Base-by-base conservation (phyloP, 2,113 vertebrate genomes). In the Struthio camelus region DNA sequence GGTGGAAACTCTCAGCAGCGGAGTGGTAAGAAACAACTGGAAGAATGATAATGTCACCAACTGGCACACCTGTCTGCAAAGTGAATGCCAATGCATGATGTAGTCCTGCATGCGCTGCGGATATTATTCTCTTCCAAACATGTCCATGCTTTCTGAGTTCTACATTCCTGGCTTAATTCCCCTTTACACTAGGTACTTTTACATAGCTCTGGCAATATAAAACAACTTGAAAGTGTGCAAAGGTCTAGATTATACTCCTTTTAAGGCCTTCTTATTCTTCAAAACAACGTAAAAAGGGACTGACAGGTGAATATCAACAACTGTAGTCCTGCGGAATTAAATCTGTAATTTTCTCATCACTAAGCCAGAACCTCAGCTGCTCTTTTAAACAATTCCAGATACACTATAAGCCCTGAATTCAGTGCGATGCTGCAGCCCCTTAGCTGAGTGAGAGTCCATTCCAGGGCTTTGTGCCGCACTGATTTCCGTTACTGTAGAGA, bases 381-480 rank as follows among this genome's bases (percentile, higher is more conserved):
- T 92, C 40, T 71, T 40, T 36, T 64, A 42, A 65, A 44, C 48
- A 14, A 10, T 70, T 32, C 32, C 23, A 18, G 58, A 58, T 83
- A 30, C 50, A 25, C 0, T 1, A 50, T 51, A 17, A 88, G 9
- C 59, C 79, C 82, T 27, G 28, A 46, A 38, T 76, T 71, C 1
- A 4, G 66, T 48, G 42, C 82, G 48, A 24, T 70, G 75, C 38
- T 90, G 80, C 50, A 78, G 70, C 62, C 56, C n/a, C 66, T 87
- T 5, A 1, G 62, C 42, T 2, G 0, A 70, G 17, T 56, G 40
- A 53, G 0, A 1, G 53, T 48, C 61, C 1, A 0, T 58, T 56
- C 50, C 0, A 4, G 38, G 27, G 44, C 75, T 70, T n/a, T 46
- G 11, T 83, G 20, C 36, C 50, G 40, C 20, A 3, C 38, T 40